Base-by-base conservation (phyloP, 2,113 vertebrate species). In the Sakesphorus luctuosus region DNA sequence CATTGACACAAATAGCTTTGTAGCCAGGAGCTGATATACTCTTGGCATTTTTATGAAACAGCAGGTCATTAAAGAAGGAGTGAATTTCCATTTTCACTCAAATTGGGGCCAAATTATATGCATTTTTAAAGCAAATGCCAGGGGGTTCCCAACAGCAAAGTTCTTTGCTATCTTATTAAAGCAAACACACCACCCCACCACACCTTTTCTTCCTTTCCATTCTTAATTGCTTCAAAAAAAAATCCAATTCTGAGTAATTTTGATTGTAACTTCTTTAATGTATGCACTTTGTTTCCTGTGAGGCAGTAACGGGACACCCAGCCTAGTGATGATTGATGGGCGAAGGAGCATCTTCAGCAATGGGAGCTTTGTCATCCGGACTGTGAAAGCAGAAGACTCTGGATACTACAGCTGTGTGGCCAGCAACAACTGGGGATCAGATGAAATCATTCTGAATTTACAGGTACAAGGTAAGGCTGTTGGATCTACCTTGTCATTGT, bases 371-470 rank as follows among this genome's bases (percentile, higher is more conserved):
- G 97, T 99, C 81, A 99, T 99, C 91, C 99, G 99, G 74, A 99
- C 99, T 0, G 99, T 99, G 87, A 99, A 99, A 95, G 99, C 99
- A 36, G 99, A 99, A 86, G 99, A 99, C 96, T 99, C 99, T 7
- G 99, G 99, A 76, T 99, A 99, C 92, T 99, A 99, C 97, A 99
- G 98, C 91, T 99, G 99, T 4, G 97, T 99, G 59, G 99, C 99
- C 97, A 99, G 98, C 91, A 99, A 99, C 98, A 99, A 98, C 98
- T 99, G 99, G 99, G 99, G 99, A 33, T 99, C 99, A 3, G 99
- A 99, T 86, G 99, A 99, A 90, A 99, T 99, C 79, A 99, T 99
- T 58, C 80, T 99, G 82, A 99, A 99, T 96, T 98, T 99, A 72
- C 99, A 99, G 97, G 99, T 99, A 13, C 99, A 99, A 99, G 99